Evolutionary conservation across 2,888 invertebrate genomes (phyloP).

Genomic region (Petrolisthes manimaculis): DNA sequence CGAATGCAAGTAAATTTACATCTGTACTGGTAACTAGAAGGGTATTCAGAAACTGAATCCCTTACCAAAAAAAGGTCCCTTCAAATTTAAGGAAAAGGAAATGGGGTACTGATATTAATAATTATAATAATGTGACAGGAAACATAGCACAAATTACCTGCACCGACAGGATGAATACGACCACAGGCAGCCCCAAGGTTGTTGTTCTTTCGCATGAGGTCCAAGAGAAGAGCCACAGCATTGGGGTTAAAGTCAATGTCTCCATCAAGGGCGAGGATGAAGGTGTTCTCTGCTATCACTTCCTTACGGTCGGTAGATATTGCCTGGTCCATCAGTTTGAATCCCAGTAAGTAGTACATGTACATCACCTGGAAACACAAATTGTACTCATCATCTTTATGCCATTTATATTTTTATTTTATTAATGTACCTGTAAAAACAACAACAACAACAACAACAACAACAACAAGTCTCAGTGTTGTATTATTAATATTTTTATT

Average conservation of each 20-base stretch:
- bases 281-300: constrained; percentile 96
- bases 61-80: no score
- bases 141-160: constrained; percentile 68
- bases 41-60: not conserved
- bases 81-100: no score
- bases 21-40: not conserved
- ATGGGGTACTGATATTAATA: no score
- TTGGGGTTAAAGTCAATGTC: constrained; percentile 98
- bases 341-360: constrained; percentile 98
- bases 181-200: constrained; percentile 98
- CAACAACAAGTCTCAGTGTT: no score
- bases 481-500: no score
- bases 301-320: constrained; percentile 94
- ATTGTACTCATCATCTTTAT: no score
- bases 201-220: constrained; percentile 98
- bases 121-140: no score
- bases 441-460: no score
- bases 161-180: constrained; percentile 96
- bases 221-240: constrained; percentile 92
- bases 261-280: constrained; percentile 92
- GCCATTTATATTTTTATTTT: no score
- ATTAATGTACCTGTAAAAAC: no score
- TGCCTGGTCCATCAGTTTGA: constrained; percentile 92
- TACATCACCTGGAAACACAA: constrained; percentile 87
- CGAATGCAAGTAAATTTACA: not conserved